Evolutionary conservation across 2,797 vertebrate genomes (phyloP), one percentile per base, ranked within the genome.

Genomic region (Chelon auratus): DNA sequence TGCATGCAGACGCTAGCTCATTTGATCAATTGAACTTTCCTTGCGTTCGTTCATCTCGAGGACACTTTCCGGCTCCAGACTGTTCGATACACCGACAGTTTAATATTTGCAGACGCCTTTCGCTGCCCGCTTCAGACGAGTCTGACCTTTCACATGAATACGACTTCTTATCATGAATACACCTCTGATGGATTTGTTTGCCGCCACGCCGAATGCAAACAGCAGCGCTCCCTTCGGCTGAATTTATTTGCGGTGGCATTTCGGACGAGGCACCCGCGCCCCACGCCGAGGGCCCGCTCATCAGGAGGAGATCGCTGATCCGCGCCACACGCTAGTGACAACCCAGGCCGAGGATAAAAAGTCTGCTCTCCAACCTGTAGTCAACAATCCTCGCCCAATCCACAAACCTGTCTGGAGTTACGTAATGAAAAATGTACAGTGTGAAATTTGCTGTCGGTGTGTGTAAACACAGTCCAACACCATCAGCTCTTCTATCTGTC

Each of bases 91-190:
- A 75, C 43, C 68, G 54, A 57, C 75, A 59, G 78, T 75, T 64
- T 52, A 61, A 70, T 81, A 68, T 73, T 75, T 72, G 66, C 66
- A 69, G 43, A 67, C 64, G 66, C 51, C 61, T 63, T 61, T 37
- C 22, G 56, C 53, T 60, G 71, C 77, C 67, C 55, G 48, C 59
- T 64, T 66, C 52, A 62, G 77, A 76, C 72, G 37, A 54, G 62
- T 11, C 53, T 74, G 80, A 83, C 81, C 75, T 88, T 84, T 82
- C 39, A 67, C 72, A 78, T 72, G 45, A 82, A 82, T 71, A 24
- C 56, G 56, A 80, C 78, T 74, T 72, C 74, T 61, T 70, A 77
- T 86, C 30, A 7, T 75, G 77, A 64, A 72, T 51, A 36, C 51
- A 17, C 48, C 58, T 68, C 18, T 50, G 57, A 81, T 80, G 45